These are phyloP conservation scores for Neodiprion fabricii DNA, from an alignment of 1,140 invertebrate species.

Conservation along the genomic window DNA sequence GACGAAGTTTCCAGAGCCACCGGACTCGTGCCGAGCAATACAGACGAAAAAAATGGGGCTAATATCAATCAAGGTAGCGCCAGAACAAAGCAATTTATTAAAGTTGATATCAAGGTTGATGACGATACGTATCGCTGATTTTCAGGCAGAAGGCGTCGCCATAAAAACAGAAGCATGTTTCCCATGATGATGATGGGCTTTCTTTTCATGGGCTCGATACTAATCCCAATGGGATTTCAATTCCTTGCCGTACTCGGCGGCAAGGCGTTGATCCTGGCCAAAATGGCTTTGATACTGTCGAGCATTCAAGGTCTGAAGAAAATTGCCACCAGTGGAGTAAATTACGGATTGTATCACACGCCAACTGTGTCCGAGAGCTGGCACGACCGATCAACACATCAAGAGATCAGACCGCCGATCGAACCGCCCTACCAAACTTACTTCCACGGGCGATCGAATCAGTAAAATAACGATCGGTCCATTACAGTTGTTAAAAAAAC, in stretches of 20 bases:
- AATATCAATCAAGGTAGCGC: constrained; percentile 39
- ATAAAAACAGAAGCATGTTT: constrained; percentile 60
- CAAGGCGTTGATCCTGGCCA: constrained; percentile 76
- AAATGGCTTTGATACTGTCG: constrained; percentile 78
- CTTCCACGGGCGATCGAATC: constrained; percentile 6
- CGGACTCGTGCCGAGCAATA: not conserved
- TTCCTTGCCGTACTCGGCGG: constrained; percentile 78
- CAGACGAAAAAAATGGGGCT: constrained; percentile 11
- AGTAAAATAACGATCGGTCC: not conserved
- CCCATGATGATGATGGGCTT: constrained; percentile 78
- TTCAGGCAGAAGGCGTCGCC: constrained; percentile 61
- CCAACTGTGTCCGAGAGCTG: constrained; percentile 40
- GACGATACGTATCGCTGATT: not conserved
- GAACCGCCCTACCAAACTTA: constrained; percentile 33
- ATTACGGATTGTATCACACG: constrained; percentile 57
- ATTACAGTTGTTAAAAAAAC: not conserved
- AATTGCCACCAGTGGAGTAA: constrained; percentile 55
- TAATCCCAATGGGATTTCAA: constrained; percentile 79
- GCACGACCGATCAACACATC: constrained; percentile 50
- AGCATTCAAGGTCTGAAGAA: constrained; percentile 79
- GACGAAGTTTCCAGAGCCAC: constrained; percentile 30
- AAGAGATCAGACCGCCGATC: constrained; percentile 9
- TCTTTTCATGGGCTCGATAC: constrained; percentile 71
- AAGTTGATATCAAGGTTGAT: too few species aligned
- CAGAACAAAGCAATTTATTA: not conserved